Evolutionary conservation across 2,888 invertebrate species (phyloP), one percentile per base, ranked within the genome.

Genomic region (Ectemnius continuus): DNA sequence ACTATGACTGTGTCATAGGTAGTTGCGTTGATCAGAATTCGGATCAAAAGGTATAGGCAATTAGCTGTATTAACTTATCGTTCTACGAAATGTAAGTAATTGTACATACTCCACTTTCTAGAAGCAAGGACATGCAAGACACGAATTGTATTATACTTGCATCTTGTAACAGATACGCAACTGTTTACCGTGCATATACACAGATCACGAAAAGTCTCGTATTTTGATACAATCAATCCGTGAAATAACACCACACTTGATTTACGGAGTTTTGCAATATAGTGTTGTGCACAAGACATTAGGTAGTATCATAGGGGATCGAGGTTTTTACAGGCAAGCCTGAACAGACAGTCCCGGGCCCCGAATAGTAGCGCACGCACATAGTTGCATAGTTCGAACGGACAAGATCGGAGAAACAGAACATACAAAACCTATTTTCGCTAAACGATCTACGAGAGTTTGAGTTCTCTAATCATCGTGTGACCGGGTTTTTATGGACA

Each of bases 401-500:
- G 47, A 52, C n/a, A 62, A 36, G 2, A 52, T 45, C 66, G 65
- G 58, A 67, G 60, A 74, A 75, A 45, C 69, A 63, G 58, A 57
- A 66, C 70, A 61, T 57, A 70, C 63, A 79, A 70, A 76, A 67
- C 62, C 82, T 86, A 86, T 86, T 86, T 86, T 86, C 86, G 84
- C 85, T 83, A 84, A 79, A 67, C 62, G 14, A 70, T 80, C 71
- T 81, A 80, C 74, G 78, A 77, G 64, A 77, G 66, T 79, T 80
- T 82, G 73, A 71, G 75, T 80, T 83, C 72, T 68, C 70, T 65
- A 70, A 52, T 46, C 66, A 67, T 45, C 69, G 47, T 57, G 59
- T 46, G 61, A 26, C 57, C 66, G 62, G 61, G 36, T 23, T 60
- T 14, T 62, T 52, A 72, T 60, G 57, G 61, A 74, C 75, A 80